phyloP scores from a whole-genome alignment of 2,888 invertebrate species.

The Branchinecta sandiegonensis region DNA sequence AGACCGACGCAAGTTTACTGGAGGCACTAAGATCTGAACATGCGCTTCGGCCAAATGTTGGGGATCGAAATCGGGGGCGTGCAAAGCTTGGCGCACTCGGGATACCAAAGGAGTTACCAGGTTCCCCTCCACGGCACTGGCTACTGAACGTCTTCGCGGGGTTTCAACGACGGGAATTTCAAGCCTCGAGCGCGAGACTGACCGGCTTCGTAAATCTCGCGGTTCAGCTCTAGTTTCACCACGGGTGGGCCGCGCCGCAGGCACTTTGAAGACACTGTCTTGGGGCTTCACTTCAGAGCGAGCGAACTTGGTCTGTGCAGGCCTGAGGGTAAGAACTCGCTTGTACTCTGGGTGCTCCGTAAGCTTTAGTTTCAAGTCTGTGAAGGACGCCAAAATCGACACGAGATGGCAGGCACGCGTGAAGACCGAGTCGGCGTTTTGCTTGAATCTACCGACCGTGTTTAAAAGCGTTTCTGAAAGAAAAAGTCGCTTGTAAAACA shows the following conservation, averaged over 20 bases:
- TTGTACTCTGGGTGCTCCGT: constrained; percentile 4
- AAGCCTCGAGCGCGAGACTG: constrained; percentile 5
- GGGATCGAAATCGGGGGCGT: background rate
- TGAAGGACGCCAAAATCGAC: background rate
- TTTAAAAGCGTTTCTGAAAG: background rate
- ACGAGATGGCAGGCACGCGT: constrained; percentile 12
- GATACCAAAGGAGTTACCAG: background rate
- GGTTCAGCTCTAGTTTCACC: background rate
- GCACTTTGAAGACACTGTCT: background rate
- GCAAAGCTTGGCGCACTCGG: background rate
- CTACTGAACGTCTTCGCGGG: background rate
- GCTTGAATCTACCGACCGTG: background rate
- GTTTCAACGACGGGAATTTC: background rate
- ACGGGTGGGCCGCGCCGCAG: background rate
- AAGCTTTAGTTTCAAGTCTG: background rate
- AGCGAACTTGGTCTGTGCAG: background rate
- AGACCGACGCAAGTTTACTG: background rate
- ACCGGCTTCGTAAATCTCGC: background rate
- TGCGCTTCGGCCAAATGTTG: background rate
- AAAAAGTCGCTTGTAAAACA: background rate
- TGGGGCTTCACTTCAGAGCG: background rate
- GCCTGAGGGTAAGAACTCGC: background rate
- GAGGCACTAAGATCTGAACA: constrained; percentile 8
- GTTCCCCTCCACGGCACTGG: background rate
- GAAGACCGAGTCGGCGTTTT: constrained; percentile 2